Conservation (phyloP, 23 tunicate genomes). For the Phallusia fumigata region DNA sequence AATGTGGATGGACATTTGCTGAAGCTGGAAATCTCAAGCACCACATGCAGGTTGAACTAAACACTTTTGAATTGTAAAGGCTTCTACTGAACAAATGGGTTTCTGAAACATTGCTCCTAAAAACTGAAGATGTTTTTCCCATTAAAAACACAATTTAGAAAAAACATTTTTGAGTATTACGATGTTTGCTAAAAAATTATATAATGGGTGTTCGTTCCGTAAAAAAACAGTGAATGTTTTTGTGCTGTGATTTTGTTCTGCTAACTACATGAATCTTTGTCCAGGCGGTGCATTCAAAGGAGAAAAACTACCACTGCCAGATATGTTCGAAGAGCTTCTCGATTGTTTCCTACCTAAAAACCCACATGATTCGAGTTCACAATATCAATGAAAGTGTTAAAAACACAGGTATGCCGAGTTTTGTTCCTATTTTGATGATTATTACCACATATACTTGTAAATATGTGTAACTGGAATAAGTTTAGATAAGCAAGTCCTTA, state of each 20-base stretch:
- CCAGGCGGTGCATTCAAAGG: slow-evolving; percentile 90
- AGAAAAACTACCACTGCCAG: slow-evolving; percentile 75
- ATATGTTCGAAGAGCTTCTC: slow-evolving; percentile 73
- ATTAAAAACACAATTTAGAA: too few species aligned
- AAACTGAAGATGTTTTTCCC: too few species aligned
- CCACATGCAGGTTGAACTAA: slow-evolving; percentile 63
- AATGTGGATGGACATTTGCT: slow-evolving; percentile 94
- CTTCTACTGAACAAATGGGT: too few species aligned
- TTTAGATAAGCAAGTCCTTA: too few species aligned
- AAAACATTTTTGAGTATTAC: too few species aligned
- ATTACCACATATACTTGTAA: neutral
- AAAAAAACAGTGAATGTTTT: too few species aligned
- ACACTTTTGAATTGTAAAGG: too few species aligned
- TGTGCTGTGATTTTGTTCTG: neutral
- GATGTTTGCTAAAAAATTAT: too few species aligned
- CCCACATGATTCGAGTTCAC: slow-evolving; percentile 81
- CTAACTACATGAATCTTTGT: neutral
- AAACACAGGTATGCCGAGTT: slow-evolving; percentile 18
- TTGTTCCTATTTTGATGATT: too few species aligned
- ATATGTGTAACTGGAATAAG: too few species aligned
- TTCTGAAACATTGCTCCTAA: too few species aligned
- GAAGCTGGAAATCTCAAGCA: slow-evolving; percentile 87
- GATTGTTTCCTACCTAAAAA: slow-evolving; percentile 67
- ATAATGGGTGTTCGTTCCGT: too few species aligned
- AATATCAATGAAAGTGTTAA: slow-evolving; percentile 33